Conservation (phyloP, 2,113 vertebrate genomes). For the Rattus rattus region DNA sequence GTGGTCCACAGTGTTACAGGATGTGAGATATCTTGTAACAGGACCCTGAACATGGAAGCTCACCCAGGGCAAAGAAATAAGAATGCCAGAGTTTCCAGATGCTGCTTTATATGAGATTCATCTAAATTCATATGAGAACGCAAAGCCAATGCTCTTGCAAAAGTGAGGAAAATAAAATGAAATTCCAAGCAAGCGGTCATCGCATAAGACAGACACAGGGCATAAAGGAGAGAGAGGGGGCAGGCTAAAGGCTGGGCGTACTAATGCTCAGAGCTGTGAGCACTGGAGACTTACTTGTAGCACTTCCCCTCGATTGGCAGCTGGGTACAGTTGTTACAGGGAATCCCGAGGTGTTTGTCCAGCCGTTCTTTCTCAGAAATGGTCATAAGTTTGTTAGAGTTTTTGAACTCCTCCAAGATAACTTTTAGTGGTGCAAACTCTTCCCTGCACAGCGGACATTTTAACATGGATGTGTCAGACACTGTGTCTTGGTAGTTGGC, state of each 20-base stretch:
- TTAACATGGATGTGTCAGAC: slow-evolving; percentile 75
- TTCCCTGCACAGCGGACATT: slow-evolving; percentile 87
- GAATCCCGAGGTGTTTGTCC: slow-evolving; percentile 86
- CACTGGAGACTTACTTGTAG: slow-evolving; percentile 84
- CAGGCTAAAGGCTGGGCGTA: not conserved
- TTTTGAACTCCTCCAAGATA: slow-evolving; percentile 85
- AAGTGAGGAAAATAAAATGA: not conserved
- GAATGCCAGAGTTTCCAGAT: too few relatives aligned
- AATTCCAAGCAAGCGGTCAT: not conserved
- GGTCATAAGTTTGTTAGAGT: slow-evolving; percentile 80
- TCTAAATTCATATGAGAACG: not conserved
- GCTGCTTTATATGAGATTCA: not conserved
- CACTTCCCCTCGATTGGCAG: slow-evolving; percentile 83
- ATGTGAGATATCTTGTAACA: not conserved
- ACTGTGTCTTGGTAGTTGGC: slow-evolving; percentile 79
- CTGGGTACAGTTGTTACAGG: slow-evolving; percentile 83
- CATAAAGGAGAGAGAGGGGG: not conserved
- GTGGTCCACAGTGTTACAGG: not conserved
- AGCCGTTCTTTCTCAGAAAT: slow-evolving; percentile 83
- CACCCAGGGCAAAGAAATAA: not conserved
- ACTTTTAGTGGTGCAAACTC: slow-evolving; percentile 81
- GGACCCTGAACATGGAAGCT: not conserved
- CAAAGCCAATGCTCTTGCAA: not conserved
- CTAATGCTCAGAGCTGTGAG: not conserved
- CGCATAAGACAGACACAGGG: not conserved